Evolutionary conservation across 2,888 invertebrate species (phyloP), one percentile per base, ranked within the genome.

Genomic region (Lucinisca nassula): DNA sequence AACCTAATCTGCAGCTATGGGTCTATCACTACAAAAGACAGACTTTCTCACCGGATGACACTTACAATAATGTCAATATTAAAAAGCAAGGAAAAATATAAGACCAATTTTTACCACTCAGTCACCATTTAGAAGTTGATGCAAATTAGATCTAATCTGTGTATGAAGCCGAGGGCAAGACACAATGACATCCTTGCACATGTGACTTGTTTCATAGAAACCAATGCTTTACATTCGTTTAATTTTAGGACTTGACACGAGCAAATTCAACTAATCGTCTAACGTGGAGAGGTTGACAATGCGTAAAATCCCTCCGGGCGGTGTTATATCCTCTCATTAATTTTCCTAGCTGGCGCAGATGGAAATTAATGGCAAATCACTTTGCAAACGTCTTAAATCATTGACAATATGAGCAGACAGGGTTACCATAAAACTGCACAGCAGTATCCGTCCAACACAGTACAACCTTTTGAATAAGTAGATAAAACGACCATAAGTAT

Each of bases 311-410:
- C 67, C 35, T 2, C 4, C 4, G 32, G 67, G 67, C 35, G 67
- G 3, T 35, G 67, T 67, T 67, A 17, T 12, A 30, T 35, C 67
- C 67, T 35, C 24, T 67, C 67, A 67, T 67, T 67, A 67, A 67
- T 67, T 67, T 67, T 67, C 67, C 32, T 67, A 35, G 67, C 67
- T 24, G 17, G 35, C 35, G 67, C 67, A 67, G 67, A 67, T 67
- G 67, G 67, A 35, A 67, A 67, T 67, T 67, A n/a, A 35, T 24
- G 6, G 61, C 61, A 12, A 17, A 45, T 12, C 8, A 17, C 45
- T 45, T 45, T 8, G 45, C 10, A 45, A 45, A 45, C 17, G 45
- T n/a, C n/a, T n/a, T n/a, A n/a, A n/a, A n/a, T n/a, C n/a, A n/a
- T n/a, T n/a, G n/a, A n/a, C n/a, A n/a, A n/a, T n/a, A n/a, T n/a